Percentiles rank a stretch among this genome's conserved stretches.
These are phyloP conservation scores for Fragum sueziense DNA, from an alignment of 2,888 invertebrate species.

Conservation along the genomic window DNA sequence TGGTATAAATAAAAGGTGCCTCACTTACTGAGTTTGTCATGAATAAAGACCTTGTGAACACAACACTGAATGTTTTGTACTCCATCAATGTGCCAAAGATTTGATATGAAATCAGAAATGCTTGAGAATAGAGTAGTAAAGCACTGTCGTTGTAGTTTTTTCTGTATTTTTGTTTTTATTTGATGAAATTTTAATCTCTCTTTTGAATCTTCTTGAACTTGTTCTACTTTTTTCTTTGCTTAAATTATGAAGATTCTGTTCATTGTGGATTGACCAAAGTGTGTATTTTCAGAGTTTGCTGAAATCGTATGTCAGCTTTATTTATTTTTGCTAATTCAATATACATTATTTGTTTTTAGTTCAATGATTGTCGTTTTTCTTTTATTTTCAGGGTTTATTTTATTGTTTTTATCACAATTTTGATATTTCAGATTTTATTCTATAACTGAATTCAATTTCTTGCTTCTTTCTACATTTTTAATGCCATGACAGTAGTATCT, in stretches of 20 bases:
- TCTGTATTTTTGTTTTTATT: conserved; percentile 5
- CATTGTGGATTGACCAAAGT: neutral
- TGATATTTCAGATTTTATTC: too few species aligned
- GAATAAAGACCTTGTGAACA: neutral
- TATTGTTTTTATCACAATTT: too few species aligned
- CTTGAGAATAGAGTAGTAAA: neutral
- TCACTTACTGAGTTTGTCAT: conserved; percentile 21
- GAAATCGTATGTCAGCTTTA: conserved; percentile 20
- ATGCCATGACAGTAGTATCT: too few species aligned
- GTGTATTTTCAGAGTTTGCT: conserved; percentile 18
- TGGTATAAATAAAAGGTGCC: neutral
- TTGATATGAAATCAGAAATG: conserved; percentile 3
- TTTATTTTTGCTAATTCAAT: conserved; percentile 2
- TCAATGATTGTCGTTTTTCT: neutral
- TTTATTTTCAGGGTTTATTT: too few species aligned
- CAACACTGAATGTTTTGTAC: conserved; percentile 38
- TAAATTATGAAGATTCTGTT: neutral
- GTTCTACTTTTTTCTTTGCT: neutral
- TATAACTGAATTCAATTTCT: too few species aligned
- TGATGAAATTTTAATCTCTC: neutral
- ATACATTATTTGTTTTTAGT: neutral
- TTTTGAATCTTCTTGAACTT: neutral
- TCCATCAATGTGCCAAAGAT: conserved; percentile 60
- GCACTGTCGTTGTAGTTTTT: neutral
- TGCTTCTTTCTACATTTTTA: too few species aligned